phyloP scores from a whole-genome alignment of 2,113 vertebrate genomes.

The Vulpes ferrilata region DNA sequence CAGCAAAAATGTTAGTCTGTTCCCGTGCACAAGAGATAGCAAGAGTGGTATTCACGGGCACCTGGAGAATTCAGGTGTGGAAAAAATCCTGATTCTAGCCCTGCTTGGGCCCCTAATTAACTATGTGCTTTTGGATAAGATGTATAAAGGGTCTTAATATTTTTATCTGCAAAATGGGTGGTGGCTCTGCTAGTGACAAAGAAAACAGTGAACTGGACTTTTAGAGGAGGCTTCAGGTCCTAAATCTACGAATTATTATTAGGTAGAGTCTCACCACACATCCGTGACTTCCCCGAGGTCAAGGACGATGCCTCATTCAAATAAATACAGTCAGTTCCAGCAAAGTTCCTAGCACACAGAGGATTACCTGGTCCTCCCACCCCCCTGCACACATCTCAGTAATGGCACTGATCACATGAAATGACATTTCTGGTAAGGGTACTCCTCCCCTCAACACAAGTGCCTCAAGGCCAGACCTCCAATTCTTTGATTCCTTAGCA shows the following conservation, averaged over 20 bases:
- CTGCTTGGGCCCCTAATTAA: no score
- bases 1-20: background rate
- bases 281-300: background rate
- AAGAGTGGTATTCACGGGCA: rapidly evolving
- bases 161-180: background rate
- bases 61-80: rapidly evolving
- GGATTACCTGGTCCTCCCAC: rapidly evolving
- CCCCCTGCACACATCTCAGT: rapidly evolving
- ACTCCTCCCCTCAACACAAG: rapidly evolving
- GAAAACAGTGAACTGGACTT: rapidly evolving
- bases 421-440: rapidly evolving
- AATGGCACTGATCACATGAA: rapidly evolving
- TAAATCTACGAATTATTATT: rapidly evolving
- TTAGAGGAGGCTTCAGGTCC: background rate
- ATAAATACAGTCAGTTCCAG: rapidly evolving
- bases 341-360: rapidly evolving
- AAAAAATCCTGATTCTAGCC: rapidly evolving
- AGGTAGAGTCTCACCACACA: background rate
- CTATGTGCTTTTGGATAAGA: background rate
- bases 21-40: no score
- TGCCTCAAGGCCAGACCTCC: background rate
- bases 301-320: rapidly evolving
- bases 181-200: background rate
- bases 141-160: rapidly evolving
- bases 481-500: rapidly evolving